Evolutionary conservation across 2,113 vertebrate species (phyloP), one percentile per base, ranked within the genome.

Genomic region (Amblyopsis rosae): DNA sequence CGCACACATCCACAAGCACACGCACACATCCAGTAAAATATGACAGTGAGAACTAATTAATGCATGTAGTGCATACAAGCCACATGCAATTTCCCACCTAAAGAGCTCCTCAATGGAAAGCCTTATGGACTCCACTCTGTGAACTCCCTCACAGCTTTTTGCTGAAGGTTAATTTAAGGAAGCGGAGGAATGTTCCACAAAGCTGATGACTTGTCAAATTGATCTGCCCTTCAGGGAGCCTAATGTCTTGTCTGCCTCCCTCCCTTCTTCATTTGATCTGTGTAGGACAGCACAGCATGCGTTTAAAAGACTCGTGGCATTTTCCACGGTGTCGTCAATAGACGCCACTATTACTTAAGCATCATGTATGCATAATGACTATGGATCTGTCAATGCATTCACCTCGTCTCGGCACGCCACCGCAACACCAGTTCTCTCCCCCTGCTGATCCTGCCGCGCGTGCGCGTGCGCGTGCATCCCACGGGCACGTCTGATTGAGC

Each of bases 401-500:
- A 65, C 67, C 63, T 65, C 57, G 66, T 77, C 62, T 77, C 59
- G 62, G 79, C 72, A 70, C 74, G 75, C 81, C 81, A 51, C 73
- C 75, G 69, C 60, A 57, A 81, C 75, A 79, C 65, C 73, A 61
- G 33, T 70, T 81, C 35, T 47, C 51, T 50, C 73, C 78, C 82
- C 82, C 83, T 71, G 75, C 76, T 83, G 79, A 77, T 77, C 55
- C 69, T 54, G 58, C 26, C 2, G 15, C 13, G 2, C 35, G 11
- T 41, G 15, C 32, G 41, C 17, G 33, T 11, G 19, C 15, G 6
- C 55, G 32, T 41, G 17, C 41, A 70, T 89, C 87, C 83, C 83
- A 78, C 69, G 73, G 77, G 84, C 63, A 68, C 83, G 75, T 88
- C 85, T 89, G 92, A 92, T 91, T 90, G 90, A 92, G 91, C 90